A percentile compares a stretch with the other conserved stretches of the same genome.
Conservation (phyloP, 1,140 invertebrate genomes). For the Megalonaias nervosa region DNA sequence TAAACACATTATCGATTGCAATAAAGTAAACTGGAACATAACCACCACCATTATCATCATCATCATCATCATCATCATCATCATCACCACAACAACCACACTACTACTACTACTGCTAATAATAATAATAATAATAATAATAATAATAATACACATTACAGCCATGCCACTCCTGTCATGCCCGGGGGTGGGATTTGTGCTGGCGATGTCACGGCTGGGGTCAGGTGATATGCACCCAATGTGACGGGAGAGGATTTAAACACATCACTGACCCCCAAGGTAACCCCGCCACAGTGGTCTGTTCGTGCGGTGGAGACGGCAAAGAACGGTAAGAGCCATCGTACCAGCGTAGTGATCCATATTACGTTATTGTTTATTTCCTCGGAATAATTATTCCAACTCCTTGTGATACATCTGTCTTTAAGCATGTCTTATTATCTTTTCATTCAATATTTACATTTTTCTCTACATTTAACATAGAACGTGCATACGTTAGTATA, state of each 20-base stretch:
- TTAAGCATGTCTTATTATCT: too few species aligned
- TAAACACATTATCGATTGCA: background rate
- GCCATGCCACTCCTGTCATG: constrained; percentile 48
- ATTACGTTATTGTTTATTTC: too few species aligned
- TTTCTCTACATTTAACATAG: too few species aligned
- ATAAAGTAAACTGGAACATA: background rate
- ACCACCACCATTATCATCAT: background rate
- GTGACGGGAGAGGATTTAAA: constrained; percentile 36
- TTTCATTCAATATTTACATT: too few species aligned
- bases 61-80: background rate
- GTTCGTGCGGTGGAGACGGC: too few species aligned
- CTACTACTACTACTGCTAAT: background rate
- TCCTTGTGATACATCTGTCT: too few species aligned
- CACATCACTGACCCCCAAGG: constrained; percentile 17
- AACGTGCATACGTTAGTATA: too few species aligned
- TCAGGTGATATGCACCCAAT: constrained; percentile 29
- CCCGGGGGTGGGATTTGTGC: constrained; percentile 41
- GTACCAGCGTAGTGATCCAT: too few species aligned
- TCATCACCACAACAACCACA: background rate
- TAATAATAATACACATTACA: constrained; percentile 13
- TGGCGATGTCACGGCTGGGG: constrained; percentile 44
- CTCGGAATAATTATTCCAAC: too few species aligned
- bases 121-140: background rate
- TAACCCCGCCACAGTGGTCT: too few species aligned
- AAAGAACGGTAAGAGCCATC: too few species aligned